Evolutionary conservation across 2,888 invertebrate species (phyloP).

Genomic region (Ferrisia virgata): DNA sequence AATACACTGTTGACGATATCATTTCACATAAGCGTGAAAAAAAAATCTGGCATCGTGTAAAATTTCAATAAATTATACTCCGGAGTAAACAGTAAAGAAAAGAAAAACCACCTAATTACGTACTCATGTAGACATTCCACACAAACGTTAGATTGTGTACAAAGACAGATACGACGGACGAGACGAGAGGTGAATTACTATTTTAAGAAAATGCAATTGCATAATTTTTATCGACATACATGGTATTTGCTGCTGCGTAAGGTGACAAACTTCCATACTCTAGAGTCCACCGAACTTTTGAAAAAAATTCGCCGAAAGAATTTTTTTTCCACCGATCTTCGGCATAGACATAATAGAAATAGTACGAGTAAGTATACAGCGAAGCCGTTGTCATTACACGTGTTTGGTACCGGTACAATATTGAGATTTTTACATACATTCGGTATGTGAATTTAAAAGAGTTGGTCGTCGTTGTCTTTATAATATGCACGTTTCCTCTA

Average conservation of each 20-base stretch:
- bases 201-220: not conserved
- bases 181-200: not conserved
- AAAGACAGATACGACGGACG: not conserved
- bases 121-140: not conserved
- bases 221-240: not conserved
- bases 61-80: not conserved
- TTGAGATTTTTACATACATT: not conserved
- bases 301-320: not conserved
- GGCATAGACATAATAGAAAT: not conserved
- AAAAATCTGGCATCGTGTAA: not conserved
- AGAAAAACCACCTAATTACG: not conserved
- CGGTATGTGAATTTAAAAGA: constrained; percentile 11
- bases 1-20: too few species aligned
- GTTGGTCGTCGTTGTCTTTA: not conserved
- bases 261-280: not conserved
- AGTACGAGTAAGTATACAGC: not conserved
- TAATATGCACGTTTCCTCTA: not conserved
- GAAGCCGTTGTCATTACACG: not conserved
- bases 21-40: not conserved
- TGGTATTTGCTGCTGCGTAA: not conserved
- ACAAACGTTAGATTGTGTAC: not conserved
- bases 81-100: not conserved
- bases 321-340: not conserved
- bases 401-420: constrained; percentile 8
- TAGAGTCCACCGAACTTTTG: not conserved